phyloP scores from a whole-genome alignment of 64 coral and sea anemone species.

The Dendronephthya gigantea region DNA sequence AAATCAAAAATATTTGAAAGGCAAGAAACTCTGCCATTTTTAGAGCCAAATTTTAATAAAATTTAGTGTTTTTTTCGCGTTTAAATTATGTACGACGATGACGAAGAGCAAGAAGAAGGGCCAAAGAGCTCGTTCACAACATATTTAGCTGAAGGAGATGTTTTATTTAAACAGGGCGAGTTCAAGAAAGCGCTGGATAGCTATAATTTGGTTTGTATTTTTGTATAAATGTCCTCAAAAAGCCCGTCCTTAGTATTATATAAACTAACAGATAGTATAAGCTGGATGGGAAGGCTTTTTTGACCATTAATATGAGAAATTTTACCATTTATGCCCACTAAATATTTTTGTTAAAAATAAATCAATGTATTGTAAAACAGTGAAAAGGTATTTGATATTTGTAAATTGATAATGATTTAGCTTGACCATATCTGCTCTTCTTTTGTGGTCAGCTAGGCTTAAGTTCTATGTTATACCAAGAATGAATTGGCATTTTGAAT shows the following conservation, averaged over 20 bases:
- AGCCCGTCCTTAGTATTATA: neutral
- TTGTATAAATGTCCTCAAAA: neutral
- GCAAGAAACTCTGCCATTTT: neutral
- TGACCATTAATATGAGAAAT: too few relatives aligned
- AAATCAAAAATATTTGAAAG: neutral
- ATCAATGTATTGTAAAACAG: too few relatives aligned
- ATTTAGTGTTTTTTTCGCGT: neutral
- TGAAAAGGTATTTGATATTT: too few relatives aligned
- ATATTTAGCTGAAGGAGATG: slow-evolving; percentile 95
- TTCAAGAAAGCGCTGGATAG: slow-evolving; percentile 96
- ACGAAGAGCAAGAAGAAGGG: slow-evolving; percentile 93
- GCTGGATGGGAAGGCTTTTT: too few relatives aligned
- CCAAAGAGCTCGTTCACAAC: slow-evolving; percentile 96
- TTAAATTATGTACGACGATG: slow-evolving; percentile 82
- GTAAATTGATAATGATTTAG: too few relatives aligned
- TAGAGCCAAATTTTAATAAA: neutral
- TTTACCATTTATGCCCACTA: too few relatives aligned
- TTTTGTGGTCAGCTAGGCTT: too few relatives aligned
- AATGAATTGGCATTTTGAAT: too few relatives aligned
- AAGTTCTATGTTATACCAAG: too few relatives aligned
- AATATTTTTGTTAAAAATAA: too few relatives aligned
- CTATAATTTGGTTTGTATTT: slow-evolving; percentile 41
- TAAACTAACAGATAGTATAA: too few relatives aligned
- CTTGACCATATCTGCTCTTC: too few relatives aligned
- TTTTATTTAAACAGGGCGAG: slow-evolving; percentile 86